Evolutionary conservation across 2,888 invertebrate species (phyloP).

Genomic region (Melanotus villosus): DNA sequence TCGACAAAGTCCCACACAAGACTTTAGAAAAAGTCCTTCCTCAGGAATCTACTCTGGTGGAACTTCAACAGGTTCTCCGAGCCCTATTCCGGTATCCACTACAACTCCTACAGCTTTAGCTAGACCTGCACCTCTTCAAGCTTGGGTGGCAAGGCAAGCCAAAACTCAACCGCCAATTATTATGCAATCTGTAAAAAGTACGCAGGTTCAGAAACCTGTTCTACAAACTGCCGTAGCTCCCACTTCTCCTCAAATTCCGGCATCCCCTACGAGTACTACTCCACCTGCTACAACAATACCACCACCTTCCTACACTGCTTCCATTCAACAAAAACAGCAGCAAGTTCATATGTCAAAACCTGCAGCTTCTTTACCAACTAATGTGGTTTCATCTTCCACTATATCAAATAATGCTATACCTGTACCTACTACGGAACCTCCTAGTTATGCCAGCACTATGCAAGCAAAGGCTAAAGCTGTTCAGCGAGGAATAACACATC

Average conservation of each 20-base stretch:
- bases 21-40: constrained; percentile 85
- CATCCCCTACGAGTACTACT: constrained; percentile 67
- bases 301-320: constrained; percentile 87
- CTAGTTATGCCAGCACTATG: constrained; percentile 93
- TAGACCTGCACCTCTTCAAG: constrained; percentile 85
- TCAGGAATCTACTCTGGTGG: constrained; percentile 89
- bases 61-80: constrained; percentile 85
- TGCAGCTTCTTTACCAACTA: constrained; percentile 63
- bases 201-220: constrained; percentile 95
- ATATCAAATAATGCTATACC: constrained; percentile 60
- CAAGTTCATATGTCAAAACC: constrained; percentile 62
- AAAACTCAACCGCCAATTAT: constrained; percentile 94
- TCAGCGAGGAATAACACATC: constrained; percentile 78
- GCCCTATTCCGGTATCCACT: constrained; percentile 80
- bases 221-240: constrained; percentile 97
- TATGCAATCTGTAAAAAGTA: constrained; percentile 97
- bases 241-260: constrained; percentile 79
- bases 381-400: constrained; percentile 66
- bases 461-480: constrained; percentile 79
- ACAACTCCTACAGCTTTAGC: constrained; percentile 77
- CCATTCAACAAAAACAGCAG: constrained; percentile 80
- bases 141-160: constrained; percentile 89
- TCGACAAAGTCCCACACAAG: constrained; percentile 88
- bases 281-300: constrained; percentile 73
- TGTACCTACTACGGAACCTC: constrained; percentile 88